These are phyloP conservation scores for Characodon lateralis DNA, from an alignment of 2,797 vertebrate species.

Conservation along the genomic window DNA sequence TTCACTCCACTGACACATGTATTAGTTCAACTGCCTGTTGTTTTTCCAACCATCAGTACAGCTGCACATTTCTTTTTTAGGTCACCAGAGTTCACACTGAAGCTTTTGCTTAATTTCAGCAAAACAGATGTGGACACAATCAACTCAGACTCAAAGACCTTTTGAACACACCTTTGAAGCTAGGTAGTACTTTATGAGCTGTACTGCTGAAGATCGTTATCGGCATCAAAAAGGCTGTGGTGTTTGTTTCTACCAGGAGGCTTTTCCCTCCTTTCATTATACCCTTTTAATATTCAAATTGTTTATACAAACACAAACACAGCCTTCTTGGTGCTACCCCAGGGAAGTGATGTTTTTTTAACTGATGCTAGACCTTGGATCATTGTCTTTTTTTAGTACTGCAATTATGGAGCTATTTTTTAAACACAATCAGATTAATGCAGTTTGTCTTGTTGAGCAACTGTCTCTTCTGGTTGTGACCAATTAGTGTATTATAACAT, in stretches of 20 bases:
- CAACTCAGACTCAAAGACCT: slow-evolving; percentile 49
- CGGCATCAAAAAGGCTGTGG: slow-evolving; percentile 64
- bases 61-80: slow-evolving; percentile 34
- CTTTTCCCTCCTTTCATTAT: slow-evolving; percentile 42
- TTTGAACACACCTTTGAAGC: slow-evolving; percentile 49
- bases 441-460: slow-evolving; percentile 43
- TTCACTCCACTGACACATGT: slow-evolving; percentile 24
- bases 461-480: slow-evolving; percentile 32
- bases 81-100: slow-evolving; percentile 33
- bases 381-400: slow-evolving; percentile 23
- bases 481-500: slow-evolving; percentile 40
- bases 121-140: slow-evolving; percentile 53
- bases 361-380: slow-evolving; percentile 9
- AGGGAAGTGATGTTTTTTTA: slow-evolving; percentile 20
- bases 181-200: slow-evolving; percentile 39
- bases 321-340: slow-evolving; percentile 22
- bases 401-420: slow-evolving; percentile 43
- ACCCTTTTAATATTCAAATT: slow-evolving; percentile 30
- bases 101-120: slow-evolving; percentile 53
- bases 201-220: slow-evolving; percentile 70
- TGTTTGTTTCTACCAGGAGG: slow-evolving; percentile 52
- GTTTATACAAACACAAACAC: slow-evolving; percentile 36
- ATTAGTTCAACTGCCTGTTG: slow-evolving; percentile 40
- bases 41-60: slow-evolving; percentile 46
- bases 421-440: slow-evolving; percentile 45